phyloP scores from a whole-genome alignment of 2,888 invertebrate species.

The Flabesymbios commensalis region DNA sequence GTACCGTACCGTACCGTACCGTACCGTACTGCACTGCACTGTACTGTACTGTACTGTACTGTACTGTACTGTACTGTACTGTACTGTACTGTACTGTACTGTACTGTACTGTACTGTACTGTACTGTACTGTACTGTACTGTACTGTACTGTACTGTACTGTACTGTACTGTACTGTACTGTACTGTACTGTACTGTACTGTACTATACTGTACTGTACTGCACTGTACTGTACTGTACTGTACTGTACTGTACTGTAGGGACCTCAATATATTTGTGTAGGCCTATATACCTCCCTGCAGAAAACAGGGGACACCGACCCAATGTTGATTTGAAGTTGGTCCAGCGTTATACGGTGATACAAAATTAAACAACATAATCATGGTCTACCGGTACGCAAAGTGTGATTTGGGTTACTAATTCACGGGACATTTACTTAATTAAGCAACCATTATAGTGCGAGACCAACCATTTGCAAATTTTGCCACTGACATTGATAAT shows the following conservation, averaged over 20 bases:
- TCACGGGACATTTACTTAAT: too few relatives aligned
- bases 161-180: neutral
- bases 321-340: too few relatives aligned
- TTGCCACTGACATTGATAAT: too few relatives aligned
- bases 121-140: constrained; percentile 1
- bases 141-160: neutral
- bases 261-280: too few relatives aligned
- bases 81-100: neutral
- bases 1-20: constrained; percentile 11
- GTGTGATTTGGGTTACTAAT: too few relatives aligned
- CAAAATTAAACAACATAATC: too few relatives aligned
- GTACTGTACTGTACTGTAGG: neutral
- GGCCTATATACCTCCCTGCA: too few relatives aligned
- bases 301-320: too few relatives aligned
- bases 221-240: neutral
- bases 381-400: too few relatives aligned
- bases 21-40: neutral
- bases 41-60: constrained; percentile 2
- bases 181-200: neutral
- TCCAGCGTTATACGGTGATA: too few relatives aligned
- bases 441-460: too few relatives aligned
- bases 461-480: too few relatives aligned
- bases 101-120: neutral
- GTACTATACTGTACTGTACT: neutral
- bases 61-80: neutral